Percentiles rank a stretch among this genome's conserved stretches.
Evolutionary conservation across 2,113 vertebrate genomes (phyloP).

Genomic region (Pedionomus torquatus): DNA sequence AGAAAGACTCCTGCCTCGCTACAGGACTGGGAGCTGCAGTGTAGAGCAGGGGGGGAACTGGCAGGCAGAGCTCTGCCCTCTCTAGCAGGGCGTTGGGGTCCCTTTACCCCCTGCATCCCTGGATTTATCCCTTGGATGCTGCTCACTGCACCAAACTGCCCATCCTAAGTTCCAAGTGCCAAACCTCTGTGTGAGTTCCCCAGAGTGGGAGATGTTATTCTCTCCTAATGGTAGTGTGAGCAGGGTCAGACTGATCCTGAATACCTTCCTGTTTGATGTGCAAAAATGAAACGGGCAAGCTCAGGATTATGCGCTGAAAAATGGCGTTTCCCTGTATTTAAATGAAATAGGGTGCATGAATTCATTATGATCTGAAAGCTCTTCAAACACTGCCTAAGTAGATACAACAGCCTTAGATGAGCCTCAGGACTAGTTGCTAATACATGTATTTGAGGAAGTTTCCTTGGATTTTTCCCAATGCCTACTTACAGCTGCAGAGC

Average conservation of each 20-base stretch:
- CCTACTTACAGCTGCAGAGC: background rate
- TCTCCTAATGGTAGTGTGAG: background rate
- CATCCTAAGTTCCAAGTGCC: background rate
- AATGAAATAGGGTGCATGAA: constrained; percentile 2
- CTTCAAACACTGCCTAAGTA: background rate
- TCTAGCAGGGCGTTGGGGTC: background rate
- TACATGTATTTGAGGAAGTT: background rate
- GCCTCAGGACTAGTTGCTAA: background rate
- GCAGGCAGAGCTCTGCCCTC: background rate
- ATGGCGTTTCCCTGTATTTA: background rate
- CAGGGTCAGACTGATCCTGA: background rate
- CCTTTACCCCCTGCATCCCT: background rate
- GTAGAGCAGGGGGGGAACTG: background rate
- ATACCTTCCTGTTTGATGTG: background rate
- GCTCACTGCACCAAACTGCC: background rate
- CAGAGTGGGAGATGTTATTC: background rate
- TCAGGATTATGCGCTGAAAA: background rate
- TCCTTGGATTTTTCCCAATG: background rate
- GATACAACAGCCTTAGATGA: background rate
- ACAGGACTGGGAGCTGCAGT: background rate
- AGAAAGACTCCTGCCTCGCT: background rate
- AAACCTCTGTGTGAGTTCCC: background rate
- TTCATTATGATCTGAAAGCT: background rate
- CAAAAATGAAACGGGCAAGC: background rate
- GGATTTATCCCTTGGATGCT: background rate